Evolutionary conservation across 2,797 vertebrate genomes (phyloP).

Genomic region (Sebastes hubbsi): DNA sequence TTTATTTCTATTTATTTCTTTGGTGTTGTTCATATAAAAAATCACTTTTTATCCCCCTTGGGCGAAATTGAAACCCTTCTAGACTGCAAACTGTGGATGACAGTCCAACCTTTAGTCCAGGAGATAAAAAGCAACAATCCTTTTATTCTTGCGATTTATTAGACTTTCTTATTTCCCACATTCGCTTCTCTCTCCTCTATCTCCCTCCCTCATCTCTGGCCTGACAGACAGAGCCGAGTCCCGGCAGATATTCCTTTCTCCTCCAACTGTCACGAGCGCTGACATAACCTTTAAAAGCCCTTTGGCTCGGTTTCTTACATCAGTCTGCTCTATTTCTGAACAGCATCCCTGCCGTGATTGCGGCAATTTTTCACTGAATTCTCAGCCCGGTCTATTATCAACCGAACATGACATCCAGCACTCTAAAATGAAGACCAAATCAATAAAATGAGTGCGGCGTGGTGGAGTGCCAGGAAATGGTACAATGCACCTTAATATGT

Average conservation of each 20-base stretch:
- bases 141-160: constrained; percentile 14
- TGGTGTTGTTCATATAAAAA: not conserved
- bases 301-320: constrained; percentile 45
- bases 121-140: constrained; percentile 20
- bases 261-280: constrained; percentile 56
- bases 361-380: constrained; percentile 37
- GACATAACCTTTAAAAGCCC: constrained; percentile 73
- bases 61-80: constrained; percentile 5
- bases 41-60: not conserved
- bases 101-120: constrained; percentile 33
- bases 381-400: constrained; percentile 34
- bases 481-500: not conserved
- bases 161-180: constrained; percentile 16
- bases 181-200: constrained; percentile 30
- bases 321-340: constrained; percentile 39
- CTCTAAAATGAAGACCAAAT: constrained; percentile 36
- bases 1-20: constrained; percentile 24
- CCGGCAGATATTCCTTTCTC: constrained; percentile 51
- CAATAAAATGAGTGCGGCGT: constrained; percentile 17
- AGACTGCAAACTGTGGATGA: constrained; percentile 10
- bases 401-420: constrained; percentile 14
- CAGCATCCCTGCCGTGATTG: constrained; percentile 23
- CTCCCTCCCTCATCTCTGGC: constrained; percentile 34
- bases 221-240: constrained; percentile 46
- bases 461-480: not conserved